A percentile compares a stretch with the other conserved stretches of the same genome.
phyloP scores from a whole-genome alignment of 2,888 invertebrate genomes.

The Muscina levida region DNA sequence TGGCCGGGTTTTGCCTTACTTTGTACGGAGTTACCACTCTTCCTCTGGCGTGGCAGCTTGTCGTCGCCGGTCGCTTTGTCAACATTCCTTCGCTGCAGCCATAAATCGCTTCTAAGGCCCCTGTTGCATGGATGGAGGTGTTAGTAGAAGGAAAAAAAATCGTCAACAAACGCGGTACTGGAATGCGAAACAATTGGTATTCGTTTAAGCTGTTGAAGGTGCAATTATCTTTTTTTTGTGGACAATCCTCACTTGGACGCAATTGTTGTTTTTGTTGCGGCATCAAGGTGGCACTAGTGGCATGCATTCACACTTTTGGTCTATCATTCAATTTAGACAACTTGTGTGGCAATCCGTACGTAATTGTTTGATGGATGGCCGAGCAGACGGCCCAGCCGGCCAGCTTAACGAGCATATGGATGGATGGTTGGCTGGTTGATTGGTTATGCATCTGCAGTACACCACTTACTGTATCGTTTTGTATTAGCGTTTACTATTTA shows the following conservation, averaged over 20 bases:
- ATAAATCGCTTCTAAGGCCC: conserved; percentile 24
- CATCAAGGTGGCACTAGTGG: conserved; percentile 22
- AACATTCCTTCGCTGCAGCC: conserved; percentile 31
- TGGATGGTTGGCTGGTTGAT: not conserved
- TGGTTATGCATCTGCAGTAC: not conserved
- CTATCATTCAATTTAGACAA: conserved; percentile 38
- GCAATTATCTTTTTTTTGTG: conserved; percentile 34
- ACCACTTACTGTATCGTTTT: not conserved
- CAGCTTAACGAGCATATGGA: not conserved
- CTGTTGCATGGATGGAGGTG: conserved; percentile 8
- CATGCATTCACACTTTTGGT: conserved; percentile 30
- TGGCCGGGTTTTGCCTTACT: not conserved
- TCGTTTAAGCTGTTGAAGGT: conserved; percentile 23
- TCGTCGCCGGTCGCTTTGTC: conserved; percentile 4
- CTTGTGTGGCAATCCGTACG: conserved; percentile 35
- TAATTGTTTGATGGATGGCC: conserved; percentile 36
- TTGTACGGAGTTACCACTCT: conserved; percentile 9
- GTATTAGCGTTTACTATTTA: not conserved
- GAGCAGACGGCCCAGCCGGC: not conserved
- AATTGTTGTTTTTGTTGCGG: not conserved
- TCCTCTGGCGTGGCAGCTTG: not conserved
- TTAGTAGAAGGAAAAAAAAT: conserved; percentile 27
- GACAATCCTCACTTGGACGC: conserved; percentile 8
- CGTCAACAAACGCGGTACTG: conserved; percentile 11
- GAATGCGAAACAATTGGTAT: conserved; percentile 38